Conservation (phyloP, 1,140 invertebrate genomes). For the Carposina sasakii region DNA sequence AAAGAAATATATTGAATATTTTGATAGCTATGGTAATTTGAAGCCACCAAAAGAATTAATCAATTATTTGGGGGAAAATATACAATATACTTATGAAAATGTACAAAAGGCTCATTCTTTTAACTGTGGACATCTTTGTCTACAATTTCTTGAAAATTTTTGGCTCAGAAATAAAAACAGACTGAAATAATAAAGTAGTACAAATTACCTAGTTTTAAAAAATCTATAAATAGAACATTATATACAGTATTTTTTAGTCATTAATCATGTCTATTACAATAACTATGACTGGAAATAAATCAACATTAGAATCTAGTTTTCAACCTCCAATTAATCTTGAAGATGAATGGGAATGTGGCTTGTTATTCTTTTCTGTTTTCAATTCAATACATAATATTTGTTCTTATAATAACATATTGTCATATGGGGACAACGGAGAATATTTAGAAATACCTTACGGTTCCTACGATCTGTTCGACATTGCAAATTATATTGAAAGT, state of each 20-base stretch:
- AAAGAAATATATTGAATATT: slow-evolving; percentile 22
- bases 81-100: slow-evolving; percentile 3
- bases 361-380: slow-evolving; percentile 10
- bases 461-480: not conserved
- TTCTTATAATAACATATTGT: slow-evolving; percentile 3
- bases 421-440: slow-evolving; percentile 6
- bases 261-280: slow-evolving; percentile 10
- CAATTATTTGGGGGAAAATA: not conserved
- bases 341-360: slow-evolving; percentile 11
- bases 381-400: slow-evolving; percentile 13
- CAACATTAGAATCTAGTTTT: not conserved
- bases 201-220: too few species aligned
- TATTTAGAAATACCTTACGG: not conserved
- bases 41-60: slow-evolving; percentile 20
- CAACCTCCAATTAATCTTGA: slow-evolving; percentile 1
- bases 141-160: slow-evolving; percentile 5
- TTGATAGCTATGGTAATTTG: slow-evolving; percentile 40
- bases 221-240: not conserved
- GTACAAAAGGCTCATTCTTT: slow-evolving; percentile 4
- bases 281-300: slow-evolving; percentile 9
- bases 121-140: slow-evolving; percentile 13
- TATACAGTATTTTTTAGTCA: not conserved
- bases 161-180: too few species aligned
- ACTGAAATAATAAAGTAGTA: too few species aligned
- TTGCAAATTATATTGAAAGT: slow-evolving; percentile 8